Conservation (phyloP, 2,888 invertebrate species). For the Stictocephala bisonia region DNA sequence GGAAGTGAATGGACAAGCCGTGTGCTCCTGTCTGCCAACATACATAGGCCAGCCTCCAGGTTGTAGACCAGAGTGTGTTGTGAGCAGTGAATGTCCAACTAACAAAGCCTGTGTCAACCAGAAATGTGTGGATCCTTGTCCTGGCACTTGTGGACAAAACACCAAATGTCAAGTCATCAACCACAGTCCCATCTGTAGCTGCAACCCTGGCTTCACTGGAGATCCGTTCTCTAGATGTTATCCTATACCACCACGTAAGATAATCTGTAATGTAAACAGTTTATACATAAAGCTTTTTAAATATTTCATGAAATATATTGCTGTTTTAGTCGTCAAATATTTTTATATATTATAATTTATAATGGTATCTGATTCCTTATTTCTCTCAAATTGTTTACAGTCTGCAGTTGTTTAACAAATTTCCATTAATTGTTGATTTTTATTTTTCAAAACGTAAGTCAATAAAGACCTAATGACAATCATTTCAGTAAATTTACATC, state of each 20-base stretch:
- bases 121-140: conserved; percentile 78
- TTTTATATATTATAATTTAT: no score
- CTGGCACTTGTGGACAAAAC: conserved; percentile 76
- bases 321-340: no score
- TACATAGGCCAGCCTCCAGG: conserved; percentile 76
- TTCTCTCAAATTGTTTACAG: no score
- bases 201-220: conserved; percentile 69
- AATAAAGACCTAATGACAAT: no score
- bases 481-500: no score
- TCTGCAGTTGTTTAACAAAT: no score
- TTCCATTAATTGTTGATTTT: no score
- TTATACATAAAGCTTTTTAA: no score
- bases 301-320: no score
- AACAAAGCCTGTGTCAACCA: conserved; percentile 75
- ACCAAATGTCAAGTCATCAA: conserved; percentile 78
- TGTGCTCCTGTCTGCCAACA: conserved; percentile 77
- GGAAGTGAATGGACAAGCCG: conserved; percentile 70
- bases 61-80: conserved; percentile 76
- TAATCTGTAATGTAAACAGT: no score
- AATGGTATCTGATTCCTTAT: no score
- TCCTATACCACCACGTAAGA: conserved; percentile 57
- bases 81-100: conserved; percentile 73
- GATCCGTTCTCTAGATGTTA: conserved; percentile 66
- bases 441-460: no score
- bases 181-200: conserved; percentile 78